Evolutionary conservation across 2,888 invertebrate genomes (phyloP).

Genomic region (Coelinius sp.): DNA sequence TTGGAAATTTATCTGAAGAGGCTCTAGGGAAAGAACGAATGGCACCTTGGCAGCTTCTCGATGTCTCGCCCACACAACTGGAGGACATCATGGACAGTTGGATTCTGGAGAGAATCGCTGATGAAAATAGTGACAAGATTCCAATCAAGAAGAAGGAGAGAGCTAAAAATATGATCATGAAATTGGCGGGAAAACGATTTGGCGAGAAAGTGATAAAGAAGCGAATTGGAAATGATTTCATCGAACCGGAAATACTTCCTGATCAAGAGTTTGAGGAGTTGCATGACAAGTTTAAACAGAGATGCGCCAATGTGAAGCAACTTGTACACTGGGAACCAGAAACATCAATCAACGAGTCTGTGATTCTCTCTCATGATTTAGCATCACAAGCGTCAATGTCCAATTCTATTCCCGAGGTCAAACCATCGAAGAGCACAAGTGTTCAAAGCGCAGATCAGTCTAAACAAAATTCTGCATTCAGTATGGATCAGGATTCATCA

Average conservation of each 20-base stretch:
- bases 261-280: background rate
- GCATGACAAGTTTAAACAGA: background rate
- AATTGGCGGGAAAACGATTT: background rate
- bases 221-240: background rate
- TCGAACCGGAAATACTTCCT: background rate
- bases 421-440: background rate
- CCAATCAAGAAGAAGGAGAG: background rate
- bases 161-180: background rate
- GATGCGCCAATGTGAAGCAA: background rate
- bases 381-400: background rate
- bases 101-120: background rate
- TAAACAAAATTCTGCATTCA: background rate
- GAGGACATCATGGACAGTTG: slow-evolving; percentile 42
- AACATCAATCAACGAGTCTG: background rate
- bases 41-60: slow-evolving; percentile 7
- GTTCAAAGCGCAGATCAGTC: background rate
- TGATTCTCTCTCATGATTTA: background rate
- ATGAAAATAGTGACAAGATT: background rate
- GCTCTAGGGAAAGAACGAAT: background rate
- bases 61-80: slow-evolving; percentile 45
- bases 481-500: background rate
- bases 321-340: background rate
- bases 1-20: background rate
- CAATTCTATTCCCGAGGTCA: background rate
- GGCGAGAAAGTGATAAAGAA: background rate